phyloP scores from a whole-genome alignment of 2,797 vertebrate species.

The Cygnus olor region DNA sequence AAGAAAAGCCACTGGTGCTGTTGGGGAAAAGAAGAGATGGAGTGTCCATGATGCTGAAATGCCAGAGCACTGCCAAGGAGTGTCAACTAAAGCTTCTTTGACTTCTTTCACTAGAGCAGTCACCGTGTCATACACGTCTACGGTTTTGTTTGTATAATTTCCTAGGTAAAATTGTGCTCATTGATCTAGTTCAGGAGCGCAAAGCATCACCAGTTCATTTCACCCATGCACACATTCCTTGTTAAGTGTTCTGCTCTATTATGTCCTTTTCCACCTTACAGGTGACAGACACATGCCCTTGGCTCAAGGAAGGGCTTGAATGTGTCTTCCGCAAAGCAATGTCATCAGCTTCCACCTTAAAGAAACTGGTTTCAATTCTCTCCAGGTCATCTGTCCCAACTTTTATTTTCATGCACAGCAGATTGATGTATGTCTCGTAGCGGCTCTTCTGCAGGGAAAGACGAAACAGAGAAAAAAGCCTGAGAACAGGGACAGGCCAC shows the following conservation, averaged over 20 bases:
- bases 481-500: background rate
- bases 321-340: constrained; percentile 90
- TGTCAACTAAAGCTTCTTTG: constrained; percentile 68
- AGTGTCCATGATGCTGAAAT: constrained; percentile 52
- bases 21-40: constrained; percentile 37
- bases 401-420: constrained; percentile 90
- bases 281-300: constrained; percentile 84
- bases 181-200: constrained; percentile 53
- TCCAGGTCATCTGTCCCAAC: constrained; percentile 93
- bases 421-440: constrained; percentile 93
- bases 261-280: constrained; percentile 79
- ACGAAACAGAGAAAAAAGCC: constrained; percentile 24
- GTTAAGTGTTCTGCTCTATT: constrained; percentile 75
- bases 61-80: constrained; percentile 51
- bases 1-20: constrained; percentile 41
- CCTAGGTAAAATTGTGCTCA: constrained; percentile 78
- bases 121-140: constrained; percentile 8
- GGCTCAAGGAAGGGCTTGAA: constrained; percentile 93
- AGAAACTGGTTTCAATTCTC: constrained; percentile 90
- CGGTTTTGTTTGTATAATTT: background rate
- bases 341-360: constrained; percentile 84
- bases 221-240: background rate
- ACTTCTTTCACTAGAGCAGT: constrained; percentile 57
- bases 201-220: background rate
- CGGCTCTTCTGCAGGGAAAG: constrained; percentile 87